Base-by-base conservation (phyloP, 2,113 vertebrate genomes). In the Regulus satrapa region DNA sequence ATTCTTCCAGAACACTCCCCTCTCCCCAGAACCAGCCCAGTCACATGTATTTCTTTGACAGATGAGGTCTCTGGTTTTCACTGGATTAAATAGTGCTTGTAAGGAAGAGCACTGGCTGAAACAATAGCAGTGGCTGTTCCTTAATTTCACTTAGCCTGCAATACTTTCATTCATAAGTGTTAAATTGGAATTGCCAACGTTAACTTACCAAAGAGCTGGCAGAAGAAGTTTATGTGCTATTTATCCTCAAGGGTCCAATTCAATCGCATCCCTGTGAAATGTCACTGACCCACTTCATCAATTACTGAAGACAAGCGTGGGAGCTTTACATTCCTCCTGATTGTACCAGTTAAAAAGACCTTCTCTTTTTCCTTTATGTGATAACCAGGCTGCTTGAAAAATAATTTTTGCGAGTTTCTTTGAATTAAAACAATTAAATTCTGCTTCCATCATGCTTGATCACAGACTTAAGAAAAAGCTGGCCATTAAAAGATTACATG, bases 241-340 rank as follows among this genome's bases (percentile, higher is more conserved):
- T 95, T 94, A 93, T 95, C 83, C 95, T 93, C 97, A 63, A 82
- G 95, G 92, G 96, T 29, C 91, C 90, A 91, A 97, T 95, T 85
- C 80, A 93, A 48, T 84, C 25, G 43, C 69, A 92, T 78, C 64
- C 84, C 96, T 97, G 95, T 84, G 85, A 97, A 97, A 97, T 97
- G 95, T 97, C 97, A 98, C 77, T 79, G 91, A 89, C 83, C 94
- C 90, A 97, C 93, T 95, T 96, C 97, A 97, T 97, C 97, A 95
- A 90, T 97, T 96, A 94, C 95, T 48, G 26, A 80, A 82, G 75
- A 63, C 93, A 96, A 78, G 83, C 18, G 8, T 95, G 86, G 80
- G 80, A 96, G 66, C 61, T 88, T 61, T 71, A 52, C 43, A 63
- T 76, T 97, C 52, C 59, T 90, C 43, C 66, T 91, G 34, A 62